Evolutionary conservation across 2,113 vertebrate species (phyloP), one percentile per base, ranked within the genome.

Genomic region (Plestiodon gilberti): DNA sequence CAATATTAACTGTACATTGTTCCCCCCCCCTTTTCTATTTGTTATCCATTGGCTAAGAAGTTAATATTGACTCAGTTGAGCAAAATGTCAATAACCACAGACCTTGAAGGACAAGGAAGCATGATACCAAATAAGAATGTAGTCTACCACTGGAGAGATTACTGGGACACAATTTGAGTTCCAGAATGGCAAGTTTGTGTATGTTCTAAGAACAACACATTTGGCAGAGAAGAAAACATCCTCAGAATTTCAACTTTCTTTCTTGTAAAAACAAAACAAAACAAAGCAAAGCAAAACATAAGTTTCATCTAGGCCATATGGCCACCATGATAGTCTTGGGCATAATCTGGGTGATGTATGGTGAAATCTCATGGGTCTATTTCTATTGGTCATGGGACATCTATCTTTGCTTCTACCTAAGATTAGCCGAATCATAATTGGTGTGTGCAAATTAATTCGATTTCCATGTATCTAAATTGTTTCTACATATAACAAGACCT

Each of bases 31-130:
- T 8, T 52, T 91, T 78, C 90, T 92, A 69, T 91, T 90, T 87
- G 87, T 90, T 90, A 89, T 92, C 91, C 90, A 3, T 90, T 43
- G 90, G 92, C 86, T 4, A 64, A 90, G 88, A 90, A 94, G 93
- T 92, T 83, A n/a, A 55, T 89, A 92, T 91, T 91, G 95, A 93
- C 89, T 87, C 0, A 0, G 89, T 30, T 6, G 91, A 73, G n/a
- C 83, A 89, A 91, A 90, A 83, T 9, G 86, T 88, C 94, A 28
- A 92, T 95, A 94, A 64, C 77, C 1, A 10, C 91, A 90, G 91
- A 67, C 84, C 91, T 80, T 81, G 92, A 88, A 93, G 90, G 90
- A 61, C 2, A 23, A 73, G 69, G 67, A 25, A 83, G 90, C 80
- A 78, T 65, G 91, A 89, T 83, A 17, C 35, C 3, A 55, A 61